Base-by-base conservation (phyloP, 2,888 invertebrate species). In the Trichacis sp. region DNA sequence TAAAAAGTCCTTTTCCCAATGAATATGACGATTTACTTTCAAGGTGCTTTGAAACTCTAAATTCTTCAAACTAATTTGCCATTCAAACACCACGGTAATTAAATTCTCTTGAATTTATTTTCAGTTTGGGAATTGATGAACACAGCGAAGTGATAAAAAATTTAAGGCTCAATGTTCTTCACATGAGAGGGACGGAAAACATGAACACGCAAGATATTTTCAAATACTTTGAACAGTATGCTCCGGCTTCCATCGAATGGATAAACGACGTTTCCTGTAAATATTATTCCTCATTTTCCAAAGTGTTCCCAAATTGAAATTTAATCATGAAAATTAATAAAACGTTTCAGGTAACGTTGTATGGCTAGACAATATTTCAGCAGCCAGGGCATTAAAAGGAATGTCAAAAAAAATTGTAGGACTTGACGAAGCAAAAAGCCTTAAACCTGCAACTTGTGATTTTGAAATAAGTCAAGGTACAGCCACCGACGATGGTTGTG, bases 241-340 rank as follows among this genome's bases (percentile, higher is more conserved):
- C 89, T 51, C 93, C 95, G n/a, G 85, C 89, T 9, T 89, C 89
- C 8, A 87, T 95, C 50, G 94, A 95, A 85, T 94, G 93, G 93
- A 89, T 94, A 60, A 91, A 92, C 85, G 91, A 93, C 78, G 85
- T 87, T 70, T 91, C 92, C 73, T 95, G 94, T 91, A 86, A n/a
- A n/a, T n/a, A n/a, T n/a, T n/a, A n/a, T n/a, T n/a, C n/a, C n/a
- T n/a, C n/a, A n/a, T n/a, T n/a, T n/a, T n/a, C n/a, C n/a, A n/a
- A n/a, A n/a, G n/a, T n/a, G n/a, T n/a, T n/a, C n/a, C n/a, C n/a
- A n/a, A n/a, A n/a, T n/a, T n/a, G n/a, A n/a, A n/a, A n/a, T 29
- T 19, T 42, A 50, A 29, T 63, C 36, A 42, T 38, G 29, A n/a
- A n/a, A n/a, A n/a, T n/a, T n/a, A n/a, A 14, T 47, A 2, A 33